Conservation (phyloP, 2,113 vertebrate genomes). For the Ornithorhynchus anatinus region DNA sequence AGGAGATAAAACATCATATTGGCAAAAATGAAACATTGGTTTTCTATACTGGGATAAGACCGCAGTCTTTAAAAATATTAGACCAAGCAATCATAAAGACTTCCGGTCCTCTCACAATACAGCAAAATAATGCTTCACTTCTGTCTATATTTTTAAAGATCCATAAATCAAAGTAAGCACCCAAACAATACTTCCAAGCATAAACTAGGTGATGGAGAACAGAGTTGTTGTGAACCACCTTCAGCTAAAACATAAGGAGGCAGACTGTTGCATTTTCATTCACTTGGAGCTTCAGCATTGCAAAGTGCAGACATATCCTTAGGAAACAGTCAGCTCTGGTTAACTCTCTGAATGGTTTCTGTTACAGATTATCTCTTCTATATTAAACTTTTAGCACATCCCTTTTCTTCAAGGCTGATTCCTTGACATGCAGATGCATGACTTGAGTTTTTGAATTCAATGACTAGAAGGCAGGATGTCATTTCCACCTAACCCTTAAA, state of each 20-base stretch:
- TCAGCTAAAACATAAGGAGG: not conserved
- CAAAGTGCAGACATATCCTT: not conserved
- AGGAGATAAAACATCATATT: not conserved
- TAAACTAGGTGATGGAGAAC: not conserved
- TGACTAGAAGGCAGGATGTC: not conserved
- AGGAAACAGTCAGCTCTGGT: not conserved
- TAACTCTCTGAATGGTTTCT: not conserved
- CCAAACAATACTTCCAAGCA: not conserved
- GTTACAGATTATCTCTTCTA: constrained; percentile 30
- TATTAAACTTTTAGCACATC: constrained; percentile 34
- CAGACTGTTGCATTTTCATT: not conserved
- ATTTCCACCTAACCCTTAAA: not conserved
- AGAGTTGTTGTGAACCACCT: not conserved
- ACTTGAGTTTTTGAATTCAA: constrained; percentile 10
- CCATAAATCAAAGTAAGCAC: constrained; percentile 9
- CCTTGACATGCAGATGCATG: constrained; percentile 1
- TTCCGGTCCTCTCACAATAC: too few species aligned
- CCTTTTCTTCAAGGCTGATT: constrained; percentile 36
- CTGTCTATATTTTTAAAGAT: too few species aligned
- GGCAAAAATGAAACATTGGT: not conserved
- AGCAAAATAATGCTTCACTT: too few species aligned
- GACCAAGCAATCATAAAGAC: too few species aligned
- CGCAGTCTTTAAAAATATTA: too few species aligned
- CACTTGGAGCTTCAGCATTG: not conserved
- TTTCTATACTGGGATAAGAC: not conserved